Percentiles rank a stretch among this genome's conserved stretches.
phyloP scores from a whole-genome alignment of 2,888 invertebrate genomes.

The Archaeoteleia sp. region DNA sequence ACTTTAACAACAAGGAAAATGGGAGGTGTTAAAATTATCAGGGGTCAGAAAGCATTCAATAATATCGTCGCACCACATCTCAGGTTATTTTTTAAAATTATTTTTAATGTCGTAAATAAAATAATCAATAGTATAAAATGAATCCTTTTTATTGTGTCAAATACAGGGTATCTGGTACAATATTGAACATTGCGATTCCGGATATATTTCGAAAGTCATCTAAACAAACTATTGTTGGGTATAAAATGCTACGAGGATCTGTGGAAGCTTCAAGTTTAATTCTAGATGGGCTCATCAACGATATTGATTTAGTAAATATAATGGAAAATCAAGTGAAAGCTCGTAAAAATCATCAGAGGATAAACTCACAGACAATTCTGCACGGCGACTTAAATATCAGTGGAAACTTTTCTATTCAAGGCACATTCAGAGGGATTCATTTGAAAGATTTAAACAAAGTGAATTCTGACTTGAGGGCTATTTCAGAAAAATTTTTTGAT shows the following conservation, averaged over 20 bases:
- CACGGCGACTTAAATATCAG: conserved; percentile 53
- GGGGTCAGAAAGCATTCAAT: conserved; percentile 75
- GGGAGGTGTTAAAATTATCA: conserved; percentile 72
- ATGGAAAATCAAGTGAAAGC: conserved; percentile 58
- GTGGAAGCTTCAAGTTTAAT: conserved; percentile 54
- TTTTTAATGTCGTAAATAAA: too few relatives aligned
- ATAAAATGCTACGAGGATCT: conserved; percentile 64
- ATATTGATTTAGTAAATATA: conserved; percentile 57
- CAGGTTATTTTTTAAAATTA: conserved; percentile 60
- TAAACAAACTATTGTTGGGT: conserved; percentile 73
- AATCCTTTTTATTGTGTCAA: too few relatives aligned
- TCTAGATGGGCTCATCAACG: conserved; percentile 59
- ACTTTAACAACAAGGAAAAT: conserved; percentile 67
- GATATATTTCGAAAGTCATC: conserved; percentile 67
- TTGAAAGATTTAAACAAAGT: conserved; percentile 39
- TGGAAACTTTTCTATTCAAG: conserved; percentile 60
- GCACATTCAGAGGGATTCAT: conserved; percentile 50
- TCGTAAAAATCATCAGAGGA: conserved; percentile 47
- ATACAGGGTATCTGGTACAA: too few relatives aligned
- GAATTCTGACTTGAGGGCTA: not conserved
- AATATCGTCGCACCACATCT: conserved; percentile 57
- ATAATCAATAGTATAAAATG: too few relatives aligned
- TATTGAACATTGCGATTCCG: too few relatives aligned
- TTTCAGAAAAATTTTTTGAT: not conserved
- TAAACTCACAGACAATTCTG: conserved; percentile 56